phyloP scores from a whole-genome alignment of 35 echinoderm and acorn worm genomes.

The Ophiothrix spiculata region DNA sequence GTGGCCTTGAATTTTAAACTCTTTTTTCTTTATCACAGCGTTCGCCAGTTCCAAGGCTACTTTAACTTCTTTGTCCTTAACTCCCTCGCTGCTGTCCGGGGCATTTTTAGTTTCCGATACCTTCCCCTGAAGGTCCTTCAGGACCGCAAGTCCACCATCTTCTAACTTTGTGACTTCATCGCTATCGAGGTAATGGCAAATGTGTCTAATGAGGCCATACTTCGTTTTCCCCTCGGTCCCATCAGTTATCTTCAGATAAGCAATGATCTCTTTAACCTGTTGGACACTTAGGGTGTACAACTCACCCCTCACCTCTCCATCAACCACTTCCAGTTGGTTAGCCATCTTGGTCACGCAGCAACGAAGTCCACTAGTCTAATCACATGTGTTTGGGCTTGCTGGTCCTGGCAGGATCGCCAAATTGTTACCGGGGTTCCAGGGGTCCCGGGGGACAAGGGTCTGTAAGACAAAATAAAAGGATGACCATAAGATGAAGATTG shows the following conservation, averaged over 20 bases:
- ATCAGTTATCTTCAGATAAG: background rate
- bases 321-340: background rate
- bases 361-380: background rate
- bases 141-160: background rate
- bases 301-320: background rate
- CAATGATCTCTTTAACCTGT: background rate
- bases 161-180: background rate
- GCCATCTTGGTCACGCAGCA: background rate
- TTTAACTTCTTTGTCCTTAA: too few species aligned
- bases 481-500: too few species aligned
- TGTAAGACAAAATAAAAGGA: too few species aligned
- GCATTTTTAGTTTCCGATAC: too few species aligned
- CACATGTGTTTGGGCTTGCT: background rate
- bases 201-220: background rate
- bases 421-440: too few species aligned
- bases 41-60: too few species aligned
- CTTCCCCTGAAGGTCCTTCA: background rate
- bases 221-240: background rate
- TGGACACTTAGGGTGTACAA: background rate
- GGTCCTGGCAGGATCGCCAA: conserved; percentile 7
- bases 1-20: conserved; percentile 15
- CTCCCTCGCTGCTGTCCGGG: too few species aligned
- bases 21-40: too few species aligned
- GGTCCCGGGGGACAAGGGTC: too few species aligned
- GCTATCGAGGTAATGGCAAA: background rate